Evolutionary conservation across 2,113 vertebrate genomes (phyloP).

Genomic region (Cebidichthys violaceus): DNA sequence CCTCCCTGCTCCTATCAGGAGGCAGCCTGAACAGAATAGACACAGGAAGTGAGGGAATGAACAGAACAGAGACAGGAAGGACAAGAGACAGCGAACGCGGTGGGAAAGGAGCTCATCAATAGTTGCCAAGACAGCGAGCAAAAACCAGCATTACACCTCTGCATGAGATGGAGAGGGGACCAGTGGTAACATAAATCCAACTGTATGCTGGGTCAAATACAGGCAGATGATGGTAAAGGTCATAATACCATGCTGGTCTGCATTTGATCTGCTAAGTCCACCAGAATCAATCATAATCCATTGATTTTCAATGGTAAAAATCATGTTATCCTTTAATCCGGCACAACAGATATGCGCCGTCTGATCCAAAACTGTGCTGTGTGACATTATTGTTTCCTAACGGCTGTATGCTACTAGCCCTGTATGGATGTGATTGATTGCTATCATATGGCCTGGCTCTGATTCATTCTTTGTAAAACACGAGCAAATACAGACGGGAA

Average conservation of each 20-base stretch:
- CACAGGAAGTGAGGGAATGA: neutral
- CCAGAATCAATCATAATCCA: neutral
- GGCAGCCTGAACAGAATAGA: slow-evolving; percentile 5
- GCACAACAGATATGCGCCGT: neutral
- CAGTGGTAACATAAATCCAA: neutral
- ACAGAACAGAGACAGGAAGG: slow-evolving; percentile 5
- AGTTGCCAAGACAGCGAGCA: slow-evolving; percentile 32
- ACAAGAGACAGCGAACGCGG: neutral
- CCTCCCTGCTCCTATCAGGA: slow-evolving; percentile 18
- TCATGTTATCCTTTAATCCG: neutral
- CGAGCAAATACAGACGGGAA: neutral
- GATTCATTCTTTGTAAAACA: neutral
- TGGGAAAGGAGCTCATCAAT: neutral
- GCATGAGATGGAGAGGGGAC: neutral
- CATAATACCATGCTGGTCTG: neutral
- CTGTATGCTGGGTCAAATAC: neutral
- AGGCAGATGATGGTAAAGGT: neutral
- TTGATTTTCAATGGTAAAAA: too few relatives aligned
- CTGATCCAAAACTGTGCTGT: neutral
- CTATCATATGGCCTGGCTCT: neutral
- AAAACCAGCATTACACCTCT: neutral
- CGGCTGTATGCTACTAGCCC: neutral
- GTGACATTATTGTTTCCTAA: neutral
- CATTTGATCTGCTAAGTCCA: neutral
- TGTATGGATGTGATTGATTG: neutral